Percentiles rank a stretch among this genome's conserved stretches.
Conservation (phyloP, 2,888 invertebrate species). For the Mythimna albipuncta region DNA sequence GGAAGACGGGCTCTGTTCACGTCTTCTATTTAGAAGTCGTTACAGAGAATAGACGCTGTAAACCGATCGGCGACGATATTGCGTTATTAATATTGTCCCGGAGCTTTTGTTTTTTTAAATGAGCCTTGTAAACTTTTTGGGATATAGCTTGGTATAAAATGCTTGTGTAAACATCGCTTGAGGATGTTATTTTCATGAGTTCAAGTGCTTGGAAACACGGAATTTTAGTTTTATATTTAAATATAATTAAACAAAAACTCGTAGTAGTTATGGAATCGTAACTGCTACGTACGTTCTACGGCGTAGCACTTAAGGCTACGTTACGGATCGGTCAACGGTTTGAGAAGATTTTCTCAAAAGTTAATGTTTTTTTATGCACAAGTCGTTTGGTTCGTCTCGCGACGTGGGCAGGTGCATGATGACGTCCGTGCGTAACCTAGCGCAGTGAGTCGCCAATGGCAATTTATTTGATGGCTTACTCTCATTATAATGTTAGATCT, state of each 20-base stretch:
- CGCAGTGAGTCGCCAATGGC: constrained; percentile 67
- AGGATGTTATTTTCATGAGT: constrained; percentile 39
- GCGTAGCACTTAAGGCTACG: constrained; percentile 46
- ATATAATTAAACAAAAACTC: constrained; percentile 2
- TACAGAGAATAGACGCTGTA: constrained; percentile 84
- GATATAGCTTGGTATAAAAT: constrained; percentile 55
- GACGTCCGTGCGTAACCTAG: constrained; percentile 66
- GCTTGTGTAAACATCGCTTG: constrained; percentile 12
- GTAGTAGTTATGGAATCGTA: constrained; percentile 12
- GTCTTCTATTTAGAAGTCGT: constrained; percentile 88
- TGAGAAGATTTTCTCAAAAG: constrained; percentile 34
- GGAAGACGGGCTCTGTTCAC: constrained; percentile 84
- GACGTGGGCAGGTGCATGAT: constrained; percentile 70
- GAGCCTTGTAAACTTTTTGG: constrained; percentile 72
- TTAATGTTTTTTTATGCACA: constrained; percentile 19
- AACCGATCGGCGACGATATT: constrained; percentile 83
- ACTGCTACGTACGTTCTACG: constrained; percentile 50
- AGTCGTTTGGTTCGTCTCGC: constrained; percentile 39
- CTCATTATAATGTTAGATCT: constrained; percentile 70
- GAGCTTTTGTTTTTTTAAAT: constrained; percentile 78
- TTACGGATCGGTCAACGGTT: constrained; percentile 7
- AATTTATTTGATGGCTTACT: constrained; percentile 75
- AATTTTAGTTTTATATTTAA: background rate
- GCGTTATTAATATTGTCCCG: constrained; percentile 78
- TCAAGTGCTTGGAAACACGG: constrained; percentile 1